Percentiles rank a stretch among this genome's conserved stretches.
phyloP scores from a whole-genome alignment of 2,888 invertebrate genomes.

The Hemaris fuciformis region DNA sequence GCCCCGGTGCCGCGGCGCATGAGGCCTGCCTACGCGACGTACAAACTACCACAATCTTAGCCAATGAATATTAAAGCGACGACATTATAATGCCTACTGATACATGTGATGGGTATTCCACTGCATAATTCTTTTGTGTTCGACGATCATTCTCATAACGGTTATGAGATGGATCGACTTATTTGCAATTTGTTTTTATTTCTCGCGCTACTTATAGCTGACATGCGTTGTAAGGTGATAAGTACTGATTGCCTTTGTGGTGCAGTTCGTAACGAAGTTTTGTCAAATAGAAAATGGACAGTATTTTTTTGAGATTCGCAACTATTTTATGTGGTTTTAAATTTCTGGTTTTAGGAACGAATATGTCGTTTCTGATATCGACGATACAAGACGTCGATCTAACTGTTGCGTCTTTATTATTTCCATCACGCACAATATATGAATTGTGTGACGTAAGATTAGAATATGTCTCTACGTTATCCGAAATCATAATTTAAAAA shows the following conservation, averaged over 20 bases:
- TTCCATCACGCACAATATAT: too few species aligned
- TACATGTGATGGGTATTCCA: conserved; percentile 42
- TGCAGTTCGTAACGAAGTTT: too few species aligned
- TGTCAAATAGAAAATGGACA: too few species aligned
- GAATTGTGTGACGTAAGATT: background rate
- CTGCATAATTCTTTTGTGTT: conserved; percentile 43
- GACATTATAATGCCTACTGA: conserved; percentile 55
- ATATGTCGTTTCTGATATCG: too few species aligned
- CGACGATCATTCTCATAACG: conserved; percentile 21
- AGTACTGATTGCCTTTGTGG: too few species aligned
- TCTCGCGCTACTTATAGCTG: background rate
- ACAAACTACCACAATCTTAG: conserved; percentile 52
- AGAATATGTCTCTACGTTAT: background rate
- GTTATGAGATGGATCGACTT: background rate
- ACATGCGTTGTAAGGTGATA: background rate
- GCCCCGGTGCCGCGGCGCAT: conserved; percentile 51
- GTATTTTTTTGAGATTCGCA: too few species aligned
- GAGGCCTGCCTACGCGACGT: conserved; percentile 58
- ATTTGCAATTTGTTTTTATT: background rate
- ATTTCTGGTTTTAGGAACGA: too few species aligned
- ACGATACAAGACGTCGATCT: too few species aligned
- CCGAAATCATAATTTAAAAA: background rate
- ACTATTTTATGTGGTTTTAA: too few species aligned
- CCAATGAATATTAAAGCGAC: conserved; percentile 73
- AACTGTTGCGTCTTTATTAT: too few species aligned